Conservation (phyloP, 2,797 vertebrate species). For the Octomys mimax region DNA sequence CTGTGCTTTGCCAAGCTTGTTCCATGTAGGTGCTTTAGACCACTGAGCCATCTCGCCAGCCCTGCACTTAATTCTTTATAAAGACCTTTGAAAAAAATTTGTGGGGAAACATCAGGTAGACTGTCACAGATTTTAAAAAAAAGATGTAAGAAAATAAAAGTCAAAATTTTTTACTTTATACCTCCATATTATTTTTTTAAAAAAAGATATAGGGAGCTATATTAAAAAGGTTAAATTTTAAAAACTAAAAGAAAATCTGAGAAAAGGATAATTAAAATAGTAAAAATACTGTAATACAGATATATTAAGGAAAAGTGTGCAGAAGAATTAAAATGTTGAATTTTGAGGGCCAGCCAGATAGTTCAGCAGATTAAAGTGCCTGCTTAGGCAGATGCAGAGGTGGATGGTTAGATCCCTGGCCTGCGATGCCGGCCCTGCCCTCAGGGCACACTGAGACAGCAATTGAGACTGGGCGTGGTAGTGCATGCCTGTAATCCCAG, state of each 20-base stretch:
- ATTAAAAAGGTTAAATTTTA: slow-evolving; percentile 36
- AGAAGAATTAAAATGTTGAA: neutral
- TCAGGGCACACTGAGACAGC: no score
- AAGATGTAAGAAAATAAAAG: neutral
- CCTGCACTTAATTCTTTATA: slow-evolving; percentile 27
- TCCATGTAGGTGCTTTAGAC: no score
- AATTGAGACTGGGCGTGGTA: no score
- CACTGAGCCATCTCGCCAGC: no score
- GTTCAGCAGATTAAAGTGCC: no score
- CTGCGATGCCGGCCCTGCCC: no score
- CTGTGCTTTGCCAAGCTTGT: no score
- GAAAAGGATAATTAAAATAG: slow-evolving; percentile 46
- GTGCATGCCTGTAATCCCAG: no score
- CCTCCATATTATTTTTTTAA: neutral
- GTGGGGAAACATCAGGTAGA: neutral
- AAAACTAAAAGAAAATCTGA: slow-evolving; percentile 47
- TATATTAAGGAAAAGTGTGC: slow-evolving; percentile 1
- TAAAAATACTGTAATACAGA: neutral
- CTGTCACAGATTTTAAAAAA: neutral
- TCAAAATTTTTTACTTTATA: slow-evolving; percentile 42
- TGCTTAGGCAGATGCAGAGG: no score
- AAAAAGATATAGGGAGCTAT: slow-evolving; percentile 23
- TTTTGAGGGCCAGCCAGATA: no score
- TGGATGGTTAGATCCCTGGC: no score
- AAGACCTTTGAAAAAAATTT: neutral